Percentiles rank a stretch among this genome's conserved stretches.
phyloP scores from a whole-genome alignment of 2,113 vertebrate genomes.

The Mobula birostris region DNA sequence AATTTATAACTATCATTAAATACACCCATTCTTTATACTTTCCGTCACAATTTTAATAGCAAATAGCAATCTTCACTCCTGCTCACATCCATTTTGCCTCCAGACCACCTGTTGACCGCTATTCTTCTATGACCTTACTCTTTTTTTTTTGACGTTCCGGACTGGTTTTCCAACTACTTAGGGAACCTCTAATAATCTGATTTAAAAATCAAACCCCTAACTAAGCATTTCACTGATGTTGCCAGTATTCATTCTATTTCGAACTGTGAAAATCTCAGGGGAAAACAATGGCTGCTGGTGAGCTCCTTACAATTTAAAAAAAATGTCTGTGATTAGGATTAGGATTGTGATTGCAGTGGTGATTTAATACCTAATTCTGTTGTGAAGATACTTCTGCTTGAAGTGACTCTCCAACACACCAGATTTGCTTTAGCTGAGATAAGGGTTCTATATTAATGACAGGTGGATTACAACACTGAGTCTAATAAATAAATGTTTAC shows the following conservation, averaged over 20 bases:
- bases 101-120: constrained; percentile 22
- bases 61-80: constrained; percentile 1
- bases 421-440: neutral
- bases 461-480: neutral
- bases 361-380: neutral
- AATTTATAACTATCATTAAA: constrained; percentile 35
- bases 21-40: constrained; percentile 2
- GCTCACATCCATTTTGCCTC: neutral
- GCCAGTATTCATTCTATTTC: neutral
- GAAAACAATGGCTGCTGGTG: neutral
- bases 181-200: neutral
- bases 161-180: neutral
- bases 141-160: constrained; percentile 14
- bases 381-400: neutral
- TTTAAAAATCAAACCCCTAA: neutral
- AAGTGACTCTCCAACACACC: neutral
- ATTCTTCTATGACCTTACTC: neutral
- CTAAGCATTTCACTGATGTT: neutral
- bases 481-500: neutral
- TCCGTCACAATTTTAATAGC: neutral
- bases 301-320: neutral
- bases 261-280: neutral
- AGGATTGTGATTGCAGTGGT: neutral
- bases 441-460: neutral
- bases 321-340: neutral